Conservation (phyloP, 2,113 vertebrate genomes). For the Mormoops blainvillei region DNA sequence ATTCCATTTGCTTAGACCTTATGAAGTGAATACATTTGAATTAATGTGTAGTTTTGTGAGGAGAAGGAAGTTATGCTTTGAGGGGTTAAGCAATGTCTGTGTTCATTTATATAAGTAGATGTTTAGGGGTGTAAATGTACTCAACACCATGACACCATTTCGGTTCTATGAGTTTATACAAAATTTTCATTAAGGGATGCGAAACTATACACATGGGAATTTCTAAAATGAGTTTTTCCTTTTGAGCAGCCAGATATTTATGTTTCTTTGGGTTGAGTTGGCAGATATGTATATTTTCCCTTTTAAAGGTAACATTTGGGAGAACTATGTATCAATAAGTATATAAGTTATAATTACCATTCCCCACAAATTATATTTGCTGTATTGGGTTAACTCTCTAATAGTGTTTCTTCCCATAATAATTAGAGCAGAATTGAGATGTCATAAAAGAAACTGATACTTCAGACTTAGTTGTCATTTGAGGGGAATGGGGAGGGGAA, state of each 20-base stretch:
- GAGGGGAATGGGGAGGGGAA: not conserved
- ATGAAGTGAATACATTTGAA: slow-evolving; percentile 65
- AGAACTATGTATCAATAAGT: slow-evolving; percentile 19
- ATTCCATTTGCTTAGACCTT: slow-evolving; percentile 50
- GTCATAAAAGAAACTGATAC: slow-evolving; percentile 20
- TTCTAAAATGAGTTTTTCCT: slow-evolving; percentile 24
- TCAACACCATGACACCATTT: not conserved
- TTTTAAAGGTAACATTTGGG: slow-evolving; percentile 23
- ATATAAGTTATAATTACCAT: slow-evolving; percentile 2
- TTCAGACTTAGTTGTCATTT: not conserved
- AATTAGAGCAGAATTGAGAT: slow-evolving; percentile 55
- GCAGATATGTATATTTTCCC: slow-evolving; percentile 12
- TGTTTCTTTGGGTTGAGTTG: not conserved
- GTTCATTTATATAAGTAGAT: slow-evolving; percentile 35
- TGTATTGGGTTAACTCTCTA: slow-evolving; percentile 10
- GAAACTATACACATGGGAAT: slow-evolving; percentile 21
- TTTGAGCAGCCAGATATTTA: slow-evolving; percentile 27
- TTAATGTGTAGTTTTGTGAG: slow-evolving; percentile 51
- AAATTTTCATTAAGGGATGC: slow-evolving; percentile 44
- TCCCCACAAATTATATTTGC: slow-evolving; percentile 23
- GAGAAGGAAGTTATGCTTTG: slow-evolving; percentile 23
- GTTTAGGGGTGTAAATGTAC: not conserved
- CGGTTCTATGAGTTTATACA: slow-evolving; percentile 12
- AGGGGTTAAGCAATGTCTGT: slow-evolving; percentile 17
- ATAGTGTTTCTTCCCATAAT: slow-evolving; percentile 32